Evolutionary conservation across 2,888 invertebrate genomes (phyloP).

Genomic region (Microdon myrmicae): DNA sequence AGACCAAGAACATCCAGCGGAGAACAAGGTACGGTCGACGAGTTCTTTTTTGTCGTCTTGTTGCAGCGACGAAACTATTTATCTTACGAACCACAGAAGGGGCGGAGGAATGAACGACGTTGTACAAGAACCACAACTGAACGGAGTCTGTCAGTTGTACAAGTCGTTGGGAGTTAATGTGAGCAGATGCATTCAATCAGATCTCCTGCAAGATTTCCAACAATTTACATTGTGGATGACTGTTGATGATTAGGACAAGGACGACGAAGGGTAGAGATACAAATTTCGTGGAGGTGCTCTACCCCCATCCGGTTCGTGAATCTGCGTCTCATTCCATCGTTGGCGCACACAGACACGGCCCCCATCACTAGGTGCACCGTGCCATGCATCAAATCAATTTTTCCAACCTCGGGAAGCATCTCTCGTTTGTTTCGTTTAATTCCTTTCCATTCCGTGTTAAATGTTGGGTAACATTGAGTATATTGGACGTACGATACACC

Average conservation of each 20-base stretch:
- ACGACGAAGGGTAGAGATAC: neutral
- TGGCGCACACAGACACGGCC: conserved; percentile 10
- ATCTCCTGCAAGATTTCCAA: conserved; percentile 24
- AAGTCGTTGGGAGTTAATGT: conserved; percentile 35
- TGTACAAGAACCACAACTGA: conserved; percentile 7
- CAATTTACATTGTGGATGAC: too few species aligned
- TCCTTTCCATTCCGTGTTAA: conserved; percentile 52
- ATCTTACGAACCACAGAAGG: too few species aligned
- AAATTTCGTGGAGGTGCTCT: conserved; percentile 1
- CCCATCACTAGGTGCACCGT: conserved; percentile 14
- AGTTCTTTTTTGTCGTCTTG: conserved; percentile 1
- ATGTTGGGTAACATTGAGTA: conserved; percentile 51
- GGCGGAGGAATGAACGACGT: too few species aligned
- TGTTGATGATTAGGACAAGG: neutral
- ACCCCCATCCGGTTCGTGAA: conserved; percentile 4
- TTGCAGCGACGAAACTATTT: neutral
- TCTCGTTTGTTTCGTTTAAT: conserved; percentile 49
- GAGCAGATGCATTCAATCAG: conserved; percentile 51
- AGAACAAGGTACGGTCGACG: too few species aligned
- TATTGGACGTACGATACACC: conserved; percentile 47
- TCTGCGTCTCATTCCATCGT: too few species aligned
- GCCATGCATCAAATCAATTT: conserved; percentile 47
- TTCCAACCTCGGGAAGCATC: conserved; percentile 35
- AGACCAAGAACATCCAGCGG: conserved; percentile 22
- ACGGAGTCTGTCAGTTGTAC: conserved; percentile 28